phyloP scores from a whole-genome alignment of 2,797 vertebrate species.

The Sebastes alutus region DNA sequence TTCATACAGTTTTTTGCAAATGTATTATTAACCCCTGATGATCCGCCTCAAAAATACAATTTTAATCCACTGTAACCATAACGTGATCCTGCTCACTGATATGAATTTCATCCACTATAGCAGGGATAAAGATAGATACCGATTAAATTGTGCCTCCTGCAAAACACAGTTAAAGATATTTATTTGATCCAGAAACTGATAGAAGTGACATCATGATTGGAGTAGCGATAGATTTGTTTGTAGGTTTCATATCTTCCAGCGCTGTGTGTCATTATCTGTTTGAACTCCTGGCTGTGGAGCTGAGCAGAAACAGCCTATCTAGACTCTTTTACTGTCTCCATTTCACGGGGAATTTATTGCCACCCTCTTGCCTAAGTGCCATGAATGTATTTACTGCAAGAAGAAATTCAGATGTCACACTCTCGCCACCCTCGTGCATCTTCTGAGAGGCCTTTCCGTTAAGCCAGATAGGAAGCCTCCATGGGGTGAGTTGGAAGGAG shows the following conservation, averaged over 20 bases:
- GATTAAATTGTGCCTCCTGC: background rate
- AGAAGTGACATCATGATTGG: background rate
- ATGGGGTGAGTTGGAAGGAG: constrained; percentile 41
- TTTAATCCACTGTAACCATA: background rate
- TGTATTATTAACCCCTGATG: no score
- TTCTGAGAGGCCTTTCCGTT: constrained; percentile 41
- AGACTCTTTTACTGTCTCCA: constrained; percentile 30
- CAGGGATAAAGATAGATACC: background rate
- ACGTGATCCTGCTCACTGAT: background rate
- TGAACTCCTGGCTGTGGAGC: constrained; percentile 8
- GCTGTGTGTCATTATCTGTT: constrained; percentile 1
- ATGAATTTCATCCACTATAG: background rate
- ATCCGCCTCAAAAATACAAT: background rate
- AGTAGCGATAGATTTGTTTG: background rate
- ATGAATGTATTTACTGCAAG: constrained; percentile 63
- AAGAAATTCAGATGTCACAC: constrained; percentile 50
- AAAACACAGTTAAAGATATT: background rate
- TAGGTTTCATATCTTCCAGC: background rate
- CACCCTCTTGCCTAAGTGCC: constrained; percentile 33
- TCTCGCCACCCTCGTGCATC: constrained; percentile 39
- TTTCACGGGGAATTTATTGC: constrained; percentile 57
- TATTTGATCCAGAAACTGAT: background rate
- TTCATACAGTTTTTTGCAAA: no score
- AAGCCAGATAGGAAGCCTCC: constrained; percentile 34
- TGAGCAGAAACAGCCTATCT: constrained; percentile 20